Evolutionary conservation across 2,797 vertebrate genomes (phyloP), one percentile per base, ranked within the genome.

Genomic region (Morelia viridis): DNA sequence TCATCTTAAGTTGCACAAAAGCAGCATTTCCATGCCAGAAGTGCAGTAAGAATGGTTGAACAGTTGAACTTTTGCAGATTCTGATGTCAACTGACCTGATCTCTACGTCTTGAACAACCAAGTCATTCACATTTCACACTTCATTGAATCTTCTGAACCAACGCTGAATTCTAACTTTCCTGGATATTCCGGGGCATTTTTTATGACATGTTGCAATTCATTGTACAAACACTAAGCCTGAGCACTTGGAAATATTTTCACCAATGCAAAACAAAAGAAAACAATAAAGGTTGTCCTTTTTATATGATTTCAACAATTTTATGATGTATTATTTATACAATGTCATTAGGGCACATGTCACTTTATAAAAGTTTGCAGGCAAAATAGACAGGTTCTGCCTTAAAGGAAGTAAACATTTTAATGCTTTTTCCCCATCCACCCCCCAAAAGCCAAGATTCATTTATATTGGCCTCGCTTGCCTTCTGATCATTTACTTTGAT

Each of bases 121-220:
- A 64, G 64, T 88, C 28, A 26, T 65, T 88, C 58, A 26, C 12
- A 88, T 88, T 88, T 88, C 26, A 53, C 7, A 88, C 61, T 85
- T 64, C 41, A 65, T 12, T 50, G 26, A 88, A 64, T 88, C 46
- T 50, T 65, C 17, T 53, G 26, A 80, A 80, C 35, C 71, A 46
- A 80, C 10, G 7, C 17, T 80, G 71, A 85, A 85, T 85, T 85
- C 83, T 85, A 80, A 80, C 71, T 19, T 80, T 80, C 71, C 71
- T 41, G 35, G 71, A 46, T 80, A 80, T 46, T 80, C 71, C 41
- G 71, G 35, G 71, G 35, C 17, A 80, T 80, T 80, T 22, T 85
- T 85, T n/a, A 85, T 85, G 58, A n/a, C 57, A 91, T 58, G 71
- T 80, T 80, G 19, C 71, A 80, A 80, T 46, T 76, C 71, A 80